Base-by-base conservation (phyloP, 2,113 vertebrate genomes). In the Onychostoma macrolepis region DNA sequence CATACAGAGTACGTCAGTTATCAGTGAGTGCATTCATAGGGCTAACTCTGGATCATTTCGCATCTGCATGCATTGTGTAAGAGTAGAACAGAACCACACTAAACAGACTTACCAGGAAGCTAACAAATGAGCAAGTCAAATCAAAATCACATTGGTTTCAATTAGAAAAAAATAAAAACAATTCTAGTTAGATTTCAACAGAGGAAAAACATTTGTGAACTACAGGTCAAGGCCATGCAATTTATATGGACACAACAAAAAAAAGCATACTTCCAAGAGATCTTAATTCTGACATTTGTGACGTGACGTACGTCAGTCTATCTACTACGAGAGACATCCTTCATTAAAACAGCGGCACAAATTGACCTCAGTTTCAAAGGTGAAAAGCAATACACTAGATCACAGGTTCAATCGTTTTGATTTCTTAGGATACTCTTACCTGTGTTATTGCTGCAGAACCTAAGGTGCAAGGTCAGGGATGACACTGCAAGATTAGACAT, bases 351-450 rank as follows among this genome's bases (percentile, higher is more conserved):
- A 7, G n/a, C 38, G 15, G 78, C 41, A 45, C 36, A 81, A 63
- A 74, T 65, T 45, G 79, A 75, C 72, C 79, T 65, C 24, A 1
- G 36, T 81, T 45, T 65, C 15, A 69, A 28, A 56, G 41, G 53
- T 71, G 71, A 82, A 85, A 84, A 87, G 89, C 83, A 48, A 92
- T 89, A 92, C 80, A 92, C 50, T 86, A 71, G 72, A n/a, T 90
- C 91, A 94, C 89, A 92, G 88, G 92, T 94, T 84, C 91, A 93
- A 90, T 88, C 89, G 94, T 88, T 90, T 91, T 91, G 65, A 89
- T 96, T 97, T 97, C 96, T 98, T 97, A 97, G 97, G 97, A 96
- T 97, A 97, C 96, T 97, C 98, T 99, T 99, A 99, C 98, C 98
- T 99, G 98, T 95, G 97, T 97, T 96, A 97, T 96, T 97, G 97